These are phyloP conservation scores for Chrysolophus pictus DNA, from an alignment of 2,797 vertebrate genomes.

Conservation along the genomic window DNA sequence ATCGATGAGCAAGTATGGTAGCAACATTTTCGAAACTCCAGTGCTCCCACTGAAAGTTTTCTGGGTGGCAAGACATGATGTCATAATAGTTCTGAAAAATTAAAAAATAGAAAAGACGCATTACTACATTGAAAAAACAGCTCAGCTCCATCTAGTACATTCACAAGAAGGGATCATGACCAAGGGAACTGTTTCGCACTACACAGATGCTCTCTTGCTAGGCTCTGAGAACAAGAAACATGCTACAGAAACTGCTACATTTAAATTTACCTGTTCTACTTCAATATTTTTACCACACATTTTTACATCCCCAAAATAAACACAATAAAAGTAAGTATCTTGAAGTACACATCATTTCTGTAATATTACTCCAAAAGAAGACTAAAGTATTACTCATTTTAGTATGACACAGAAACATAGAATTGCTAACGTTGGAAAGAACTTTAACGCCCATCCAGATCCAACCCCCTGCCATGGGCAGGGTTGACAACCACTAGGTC, in stretches of 20 bases:
- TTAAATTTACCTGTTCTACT: not conserved
- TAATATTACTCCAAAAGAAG: not conserved
- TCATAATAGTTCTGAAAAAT: conserved; percentile 91
- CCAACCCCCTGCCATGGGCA: too few relatives aligned
- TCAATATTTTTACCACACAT: not conserved
- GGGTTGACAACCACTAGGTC: too few relatives aligned
- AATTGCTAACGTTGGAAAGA: too few relatives aligned
- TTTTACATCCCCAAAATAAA: not conserved
- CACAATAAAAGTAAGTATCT: not conserved
- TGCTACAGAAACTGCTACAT: not conserved
- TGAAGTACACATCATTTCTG: not conserved
- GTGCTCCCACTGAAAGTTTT: conserved; percentile 88
- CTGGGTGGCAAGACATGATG: conserved; percentile 90
- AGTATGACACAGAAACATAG: not conserved
- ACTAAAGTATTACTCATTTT: not conserved
- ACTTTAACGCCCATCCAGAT: too few relatives aligned
- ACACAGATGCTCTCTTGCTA: fast-evolving
- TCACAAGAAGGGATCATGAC: not conserved
- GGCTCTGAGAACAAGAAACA: not conserved
- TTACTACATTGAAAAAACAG: conserved; percentile 9
- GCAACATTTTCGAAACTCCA: conserved; percentile 95
- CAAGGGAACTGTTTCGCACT: not conserved
- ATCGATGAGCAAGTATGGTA: conserved; percentile 84
- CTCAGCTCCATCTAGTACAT: not conserved
- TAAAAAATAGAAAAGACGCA: not conserved